These are phyloP conservation scores for Neuroscelio doddi DNA, from an alignment of 2,888 invertebrate species.

Conservation along the genomic window DNA sequence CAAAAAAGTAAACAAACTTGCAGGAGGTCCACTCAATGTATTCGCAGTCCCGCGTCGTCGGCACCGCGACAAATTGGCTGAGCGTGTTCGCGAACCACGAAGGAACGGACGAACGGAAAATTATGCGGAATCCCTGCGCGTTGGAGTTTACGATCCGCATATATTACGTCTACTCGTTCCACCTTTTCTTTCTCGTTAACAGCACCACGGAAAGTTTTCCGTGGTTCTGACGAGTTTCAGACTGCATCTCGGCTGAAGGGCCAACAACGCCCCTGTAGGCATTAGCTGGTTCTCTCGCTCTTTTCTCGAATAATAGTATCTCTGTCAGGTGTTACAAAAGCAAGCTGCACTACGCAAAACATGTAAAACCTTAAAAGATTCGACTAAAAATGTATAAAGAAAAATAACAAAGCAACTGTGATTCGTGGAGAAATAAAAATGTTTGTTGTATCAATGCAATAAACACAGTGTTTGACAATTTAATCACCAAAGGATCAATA, in stretches of 20 bases:
- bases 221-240: constrained; percentile 2
- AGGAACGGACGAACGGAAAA: constrained; percentile 39
- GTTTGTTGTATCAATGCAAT: too few relatives aligned
- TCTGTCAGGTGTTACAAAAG: not conserved
- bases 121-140: constrained; percentile 58
- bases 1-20: too few relatives aligned
- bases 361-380: not conserved
- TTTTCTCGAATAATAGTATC: not conserved
- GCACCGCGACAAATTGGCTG: constrained; percentile 61
- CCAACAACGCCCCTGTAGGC: not conserved
- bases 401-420: too few relatives aligned
- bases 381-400: not conserved
- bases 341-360: not conserved
- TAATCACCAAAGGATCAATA: too few relatives aligned
- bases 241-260: not conserved
- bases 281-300: not conserved
- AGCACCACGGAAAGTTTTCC: constrained; percentile 4
- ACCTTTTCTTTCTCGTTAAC: constrained; percentile 35
- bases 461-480: too few relatives aligned
- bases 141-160: constrained; percentile 56
- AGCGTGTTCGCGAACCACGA: constrained; percentile 61
- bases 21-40: too few relatives aligned
- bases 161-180: constrained; percentile 36
- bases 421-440: too few relatives aligned
- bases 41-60: constrained; percentile 56